Percentiles rank a stretch among this genome's conserved stretches.
These are phyloP conservation scores for Pherbina coryleti DNA, from an alignment of 2,888 invertebrate genomes.

Conservation along the genomic window DNA sequence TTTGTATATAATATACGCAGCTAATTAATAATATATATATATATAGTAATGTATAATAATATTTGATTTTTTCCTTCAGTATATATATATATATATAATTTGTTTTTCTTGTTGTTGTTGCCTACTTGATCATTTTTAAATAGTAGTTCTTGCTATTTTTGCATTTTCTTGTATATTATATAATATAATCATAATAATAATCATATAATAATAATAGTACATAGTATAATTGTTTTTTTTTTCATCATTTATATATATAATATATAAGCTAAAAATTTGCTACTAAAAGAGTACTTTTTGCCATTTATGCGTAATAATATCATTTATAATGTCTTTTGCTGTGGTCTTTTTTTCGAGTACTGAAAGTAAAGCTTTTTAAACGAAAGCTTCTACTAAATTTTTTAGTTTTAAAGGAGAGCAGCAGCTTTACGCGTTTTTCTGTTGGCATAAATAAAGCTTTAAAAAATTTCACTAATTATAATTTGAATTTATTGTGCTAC, in stretches of 20 bases:
- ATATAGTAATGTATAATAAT: slow-evolving; percentile 2
- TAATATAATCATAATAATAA: slow-evolving; percentile 12
- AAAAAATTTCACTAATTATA: slow-evolving; percentile 3
- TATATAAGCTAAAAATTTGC: slow-evolving; percentile 33
- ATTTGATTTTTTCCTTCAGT: neutral
- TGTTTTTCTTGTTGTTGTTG: slow-evolving; percentile 3
- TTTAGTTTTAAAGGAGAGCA: neutral
- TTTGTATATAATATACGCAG: slow-evolving; percentile 20
- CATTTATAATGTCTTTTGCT: neutral
- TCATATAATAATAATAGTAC: slow-evolving; percentile 9
- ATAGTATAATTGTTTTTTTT: slow-evolving; percentile 27
- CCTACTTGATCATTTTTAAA: neutral
- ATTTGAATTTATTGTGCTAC: neutral
- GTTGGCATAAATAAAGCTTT: neutral
- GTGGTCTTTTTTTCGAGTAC: neutral
- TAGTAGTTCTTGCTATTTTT: slow-evolving; percentile 17
- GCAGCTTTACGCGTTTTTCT: too few relatives aligned
- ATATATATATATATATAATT: neutral
- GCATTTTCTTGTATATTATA: slow-evolving; percentile 15
- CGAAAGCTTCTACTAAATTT: neutral
- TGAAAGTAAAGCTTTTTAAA: neutral
- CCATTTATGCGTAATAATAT: slow-evolving; percentile 2
- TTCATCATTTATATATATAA: slow-evolving; percentile 24
- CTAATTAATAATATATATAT: neutral
- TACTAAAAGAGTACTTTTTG: slow-evolving; percentile 25